Base-by-base conservation (phyloP, 2,113 vertebrate genomes). In the Platysternon megacephalum region DNA sequence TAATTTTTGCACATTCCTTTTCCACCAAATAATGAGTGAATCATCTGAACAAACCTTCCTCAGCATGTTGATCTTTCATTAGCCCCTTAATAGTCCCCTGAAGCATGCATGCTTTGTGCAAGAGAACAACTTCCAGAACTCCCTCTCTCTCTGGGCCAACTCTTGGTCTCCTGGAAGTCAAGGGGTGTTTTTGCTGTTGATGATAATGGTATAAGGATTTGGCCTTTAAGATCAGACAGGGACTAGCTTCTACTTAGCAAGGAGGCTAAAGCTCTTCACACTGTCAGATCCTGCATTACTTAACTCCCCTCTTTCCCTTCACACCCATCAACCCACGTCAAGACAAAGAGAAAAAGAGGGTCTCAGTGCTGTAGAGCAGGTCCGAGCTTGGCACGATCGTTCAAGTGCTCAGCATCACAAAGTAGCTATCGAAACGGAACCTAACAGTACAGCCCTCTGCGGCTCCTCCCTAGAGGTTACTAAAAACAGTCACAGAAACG, bases 291-390 rank as follows among this genome's bases (percentile, higher is more conserved):
- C 51, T 11, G 39, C 51, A 76, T 2, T 46, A 84, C 4, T 35
- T 80, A 78, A 13, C 1, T 1, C 22, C 29, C 22, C 48, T 39
- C 29, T 32, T 5, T 48, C 14, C n/a, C 5, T 0, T 0, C 1
- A 2, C 32, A 19, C 7, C 29, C 13, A 9, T 13, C 16, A 17
- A 17, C 42, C 21, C 2, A 1, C 7, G 2, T 58, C 94, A 89
- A 46, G 48, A n/a, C 32, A 88, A 46, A 44, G 26, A 49, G 58
- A 61, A 61, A 61, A 68, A 22, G 65, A 21, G 35, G 11, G 12
- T 13, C 4, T 44, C 51, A 21, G 29, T 21, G 46, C 44, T 5
- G 56, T 39, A 19, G 42, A 39, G 51, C 9, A 13, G 48, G 7
- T 13, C 32, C 2, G 11, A n/a, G 6, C 44, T 44, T 9, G 13